phyloP scores from a whole-genome alignment of 92 coral and sea anemone genomes.

The Muricea muricata region DNA sequence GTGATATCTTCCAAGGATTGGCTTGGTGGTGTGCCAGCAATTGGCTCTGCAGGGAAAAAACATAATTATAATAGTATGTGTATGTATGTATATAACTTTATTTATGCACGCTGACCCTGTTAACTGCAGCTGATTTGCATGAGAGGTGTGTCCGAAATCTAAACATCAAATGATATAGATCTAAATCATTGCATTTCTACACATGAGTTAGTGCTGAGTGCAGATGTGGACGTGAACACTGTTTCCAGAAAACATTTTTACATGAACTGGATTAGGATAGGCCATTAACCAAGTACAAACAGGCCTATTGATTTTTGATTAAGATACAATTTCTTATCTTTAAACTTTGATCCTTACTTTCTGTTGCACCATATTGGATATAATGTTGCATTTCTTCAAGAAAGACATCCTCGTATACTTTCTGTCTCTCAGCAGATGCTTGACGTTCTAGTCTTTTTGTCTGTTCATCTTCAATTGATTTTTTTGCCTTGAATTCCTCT shows the following conservation, averaged over 20 bases:
- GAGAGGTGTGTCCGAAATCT: too few relatives aligned
- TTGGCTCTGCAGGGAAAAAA: constrained; percentile 72
- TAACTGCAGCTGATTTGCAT: too few relatives aligned
- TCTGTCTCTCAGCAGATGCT: constrained; percentile 90
- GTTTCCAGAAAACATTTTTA: too few relatives aligned
- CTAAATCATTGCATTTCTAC: too few relatives aligned
- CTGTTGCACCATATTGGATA: constrained; percentile 93
- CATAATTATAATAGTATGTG: neutral
- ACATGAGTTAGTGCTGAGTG: too few relatives aligned
- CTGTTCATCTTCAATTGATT: constrained; percentile 70
- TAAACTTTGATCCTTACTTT: constrained; percentile 72
- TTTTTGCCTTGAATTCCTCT: constrained; percentile 86
- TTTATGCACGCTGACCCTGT: too few relatives aligned
- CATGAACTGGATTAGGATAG: too few relatives aligned
- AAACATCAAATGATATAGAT: neutral
- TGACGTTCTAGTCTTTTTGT: constrained; percentile 83
- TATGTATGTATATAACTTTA: too few relatives aligned
- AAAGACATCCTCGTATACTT: constrained; percentile 96
- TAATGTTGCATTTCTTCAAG: constrained; percentile 98
- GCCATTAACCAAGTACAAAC: too few relatives aligned
- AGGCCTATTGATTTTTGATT: too few relatives aligned
- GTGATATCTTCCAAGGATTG: constrained; percentile 88
- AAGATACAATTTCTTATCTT: neutral
- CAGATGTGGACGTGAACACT: too few relatives aligned
- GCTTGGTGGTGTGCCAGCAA: constrained; percentile 40